A percentile compares a stretch with the other conserved stretches of the same genome.
phyloP scores from a whole-genome alignment of 2,113 vertebrate genomes.

The Pogona vitticeps region DNA sequence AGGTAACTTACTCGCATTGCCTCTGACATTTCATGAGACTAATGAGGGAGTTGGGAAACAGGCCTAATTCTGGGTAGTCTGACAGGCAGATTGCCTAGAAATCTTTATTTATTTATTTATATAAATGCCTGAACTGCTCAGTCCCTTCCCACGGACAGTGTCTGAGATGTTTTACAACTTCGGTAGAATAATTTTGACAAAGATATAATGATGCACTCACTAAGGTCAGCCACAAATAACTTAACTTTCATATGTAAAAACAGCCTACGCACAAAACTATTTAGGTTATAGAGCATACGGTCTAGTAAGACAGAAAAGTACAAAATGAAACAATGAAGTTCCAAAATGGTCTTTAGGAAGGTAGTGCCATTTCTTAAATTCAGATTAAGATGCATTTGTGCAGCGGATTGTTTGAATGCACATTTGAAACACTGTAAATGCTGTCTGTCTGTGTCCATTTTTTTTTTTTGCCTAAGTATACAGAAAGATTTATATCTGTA shows the following conservation, averaged over 20 bases:
- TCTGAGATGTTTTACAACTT: background rate
- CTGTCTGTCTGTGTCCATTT: background rate
- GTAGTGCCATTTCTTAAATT: background rate
- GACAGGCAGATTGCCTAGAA: conserved; percentile 1
- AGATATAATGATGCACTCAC: background rate
- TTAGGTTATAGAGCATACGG: background rate
- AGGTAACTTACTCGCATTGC: background rate
- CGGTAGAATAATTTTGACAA: background rate
- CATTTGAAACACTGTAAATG: background rate
- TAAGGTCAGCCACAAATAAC: background rate
- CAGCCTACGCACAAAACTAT: background rate
- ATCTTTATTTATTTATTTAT: background rate
- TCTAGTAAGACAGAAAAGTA: background rate
- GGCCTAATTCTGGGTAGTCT: background rate
- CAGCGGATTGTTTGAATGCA: background rate
- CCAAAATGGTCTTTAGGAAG: background rate
- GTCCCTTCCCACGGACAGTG: background rate
- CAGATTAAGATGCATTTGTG: background rate
- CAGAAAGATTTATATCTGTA: background rate
- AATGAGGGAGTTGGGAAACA: background rate
- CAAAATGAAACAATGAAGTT: background rate
- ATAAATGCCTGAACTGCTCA: background rate
- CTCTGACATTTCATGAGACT: background rate
- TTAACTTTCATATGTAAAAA: background rate
- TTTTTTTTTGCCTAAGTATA: background rate